Evolutionary conservation across 2,113 vertebrate genomes (phyloP).

Genomic region (Danio rerio): GRCz12tu NC_133189.1:47017501-47018000

Average conservation of each 20-base stretch:
- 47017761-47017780: slow-evolving; percentile 43
- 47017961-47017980: slow-evolving; percentile 7
- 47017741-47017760: slow-evolving; percentile 64
- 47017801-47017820: slow-evolving; percentile 33
- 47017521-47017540: slow-evolving; percentile 70
- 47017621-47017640: slow-evolving; percentile 74
- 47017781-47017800: not conserved
- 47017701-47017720: slow-evolving; percentile 75
- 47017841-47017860: slow-evolving; percentile 28
- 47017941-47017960: slow-evolving; percentile 38
- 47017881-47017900: slow-evolving; percentile 22
- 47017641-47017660: slow-evolving; percentile 72
- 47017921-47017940: slow-evolving; percentile 28
- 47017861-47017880: slow-evolving; percentile 39
- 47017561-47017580: slow-evolving; percentile 70
- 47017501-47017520: too few relatives aligned
- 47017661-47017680: slow-evolving; percentile 73
- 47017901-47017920: slow-evolving; percentile 38
- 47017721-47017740: slow-evolving; percentile 64
- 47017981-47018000: slow-evolving; percentile 34
- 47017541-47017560: slow-evolving; percentile 75
- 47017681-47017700: slow-evolving; percentile 70
- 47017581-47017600: slow-evolving; percentile 75
- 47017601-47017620: slow-evolving; percentile 58
- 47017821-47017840: slow-evolving; percentile 38